These are phyloP conservation scores for Didymodactylos carnosus DNA, from an alignment of 2,888 invertebrate species.

Conservation along the genomic window DNA sequence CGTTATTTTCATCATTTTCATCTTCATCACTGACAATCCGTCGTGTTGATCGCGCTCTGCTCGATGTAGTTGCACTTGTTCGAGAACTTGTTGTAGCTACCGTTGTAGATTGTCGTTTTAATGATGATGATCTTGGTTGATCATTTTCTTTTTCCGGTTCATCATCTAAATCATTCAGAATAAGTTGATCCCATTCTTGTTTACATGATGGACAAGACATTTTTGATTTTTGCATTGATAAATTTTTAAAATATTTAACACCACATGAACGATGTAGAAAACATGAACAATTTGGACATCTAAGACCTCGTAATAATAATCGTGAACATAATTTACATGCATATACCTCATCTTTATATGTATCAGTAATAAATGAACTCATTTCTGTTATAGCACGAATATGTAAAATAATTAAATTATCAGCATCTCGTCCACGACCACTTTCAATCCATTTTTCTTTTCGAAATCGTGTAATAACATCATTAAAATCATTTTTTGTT, in stretches of 20 bases:
- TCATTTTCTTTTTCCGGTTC: too few relatives aligned
- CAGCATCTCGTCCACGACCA: too few relatives aligned
- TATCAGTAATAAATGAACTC: not conserved
- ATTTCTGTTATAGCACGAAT: not conserved
- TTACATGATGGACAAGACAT: not conserved
- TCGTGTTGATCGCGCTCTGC: not conserved
- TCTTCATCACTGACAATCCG: not conserved
- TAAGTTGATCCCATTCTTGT: not conserved
- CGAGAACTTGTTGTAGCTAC: not conserved
- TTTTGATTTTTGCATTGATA: not conserved
- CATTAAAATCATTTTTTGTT: not conserved
- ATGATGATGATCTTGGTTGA: too few relatives aligned
- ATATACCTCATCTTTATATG: not conserved
- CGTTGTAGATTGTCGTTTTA: not conserved
- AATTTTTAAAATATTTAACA: not conserved
- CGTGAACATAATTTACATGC: not conserved
- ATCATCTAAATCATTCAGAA: not conserved
- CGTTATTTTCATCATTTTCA: not conserved
- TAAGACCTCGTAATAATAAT: not conserved
- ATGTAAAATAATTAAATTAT: not conserved
- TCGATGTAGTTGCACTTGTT: not conserved
- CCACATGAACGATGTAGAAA: not conserved
- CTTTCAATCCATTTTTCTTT: not conserved
- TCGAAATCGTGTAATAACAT: not conserved
- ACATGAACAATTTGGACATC: not conserved